Conservation (phyloP, 1,140 invertebrate species). For the Drosophila varians region DNA sequence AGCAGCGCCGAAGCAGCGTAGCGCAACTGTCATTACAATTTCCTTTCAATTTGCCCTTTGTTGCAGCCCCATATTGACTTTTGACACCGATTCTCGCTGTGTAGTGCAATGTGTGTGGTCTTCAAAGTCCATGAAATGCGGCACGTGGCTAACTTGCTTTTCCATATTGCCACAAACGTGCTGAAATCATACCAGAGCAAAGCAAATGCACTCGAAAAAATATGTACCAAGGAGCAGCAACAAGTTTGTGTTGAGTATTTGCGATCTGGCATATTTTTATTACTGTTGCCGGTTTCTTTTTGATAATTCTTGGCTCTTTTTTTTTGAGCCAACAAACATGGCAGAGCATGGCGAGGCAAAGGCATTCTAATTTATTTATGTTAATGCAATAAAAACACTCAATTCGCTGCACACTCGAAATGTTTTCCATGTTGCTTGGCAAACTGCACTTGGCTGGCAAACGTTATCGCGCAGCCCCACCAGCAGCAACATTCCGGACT, state of each 20-base stretch:
- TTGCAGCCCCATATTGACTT: background rate
- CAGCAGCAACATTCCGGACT: conserved; percentile 36
- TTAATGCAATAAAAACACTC: conserved; percentile 81
- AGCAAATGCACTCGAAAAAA: background rate
- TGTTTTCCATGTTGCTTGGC: conserved; percentile 29
- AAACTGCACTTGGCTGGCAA: conserved; percentile 32
- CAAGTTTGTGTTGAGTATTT: conserved; percentile 12
- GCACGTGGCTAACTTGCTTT: conserved; percentile 44
- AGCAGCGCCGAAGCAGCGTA: background rate
- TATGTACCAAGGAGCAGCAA: background rate
- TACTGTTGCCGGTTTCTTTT: conserved; percentile 8
- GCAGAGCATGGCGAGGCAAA: conserved; percentile 1
- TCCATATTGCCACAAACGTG: no score
- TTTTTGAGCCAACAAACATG: conserved; percentile 26
- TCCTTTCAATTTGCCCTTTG: conserved; percentile 25
- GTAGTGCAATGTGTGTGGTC: conserved; percentile 1
- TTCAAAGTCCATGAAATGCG: conserved; percentile 4
- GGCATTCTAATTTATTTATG: conserved; percentile 79
- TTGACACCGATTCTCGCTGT: background rate
- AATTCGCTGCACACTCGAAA: conserved; percentile 67
- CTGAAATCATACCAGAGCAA: no score
- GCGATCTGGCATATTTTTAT: conserved; percentile 5
- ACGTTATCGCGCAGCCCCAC: conserved; percentile 51
- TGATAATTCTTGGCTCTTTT: background rate
- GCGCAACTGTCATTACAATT: conserved; percentile 55